Evolutionary conservation across 2,888 invertebrate species (phyloP), one percentile per base, ranked within the genome.

Genomic region (Sepiola atlantica): DNA sequence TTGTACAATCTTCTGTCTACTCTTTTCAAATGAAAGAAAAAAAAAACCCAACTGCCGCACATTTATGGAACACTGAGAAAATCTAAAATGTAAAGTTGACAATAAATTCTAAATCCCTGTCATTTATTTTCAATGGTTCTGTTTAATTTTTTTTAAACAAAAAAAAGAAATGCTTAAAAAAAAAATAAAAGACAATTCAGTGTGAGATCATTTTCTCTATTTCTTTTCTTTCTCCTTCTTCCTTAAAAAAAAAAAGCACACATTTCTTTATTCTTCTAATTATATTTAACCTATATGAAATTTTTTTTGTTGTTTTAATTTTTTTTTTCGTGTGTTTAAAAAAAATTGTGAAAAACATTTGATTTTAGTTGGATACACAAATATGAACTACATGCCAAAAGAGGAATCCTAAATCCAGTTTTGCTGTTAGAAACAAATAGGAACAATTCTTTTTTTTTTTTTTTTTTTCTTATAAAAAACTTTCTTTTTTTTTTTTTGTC

Each of bases 121-220:
- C 77, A 77, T 77, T 77, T 77, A 77, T 77, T 77, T 77, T 77
- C 77, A 77, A 77, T 77, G 77, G 77, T 77, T 77, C 77, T 77
- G 77, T 77, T 77, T 77, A n/a, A 28, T 77, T n/a, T 77, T 77
- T 28, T 77, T 77, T 28, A n/a, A 12, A 77, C 0, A 77, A 77
- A 77, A 77, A 8, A 77, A n/a, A 10, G 24, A 77, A 6, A 18
- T 57, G 20, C 20, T 57, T 57, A 20, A 6, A 24, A 24, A n/a
- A n/a, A 24, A 6, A 21, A 21, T 57, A 18, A 77, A 28, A 77
- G 28, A 77, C 28, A 77, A 77, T 77, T 77, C 6, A 77, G 77
- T 77, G 77, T 77, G 77, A 77, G 77, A 77, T n/a, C 8, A 77
- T n/a, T 77, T 77, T 77, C 6, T 77, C 12, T 77, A 77, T 57